Evolutionary conservation across 1,140 invertebrate species (phyloP), one percentile per base, ranked within the genome.

Genomic region (Planococcus citri): DNA sequence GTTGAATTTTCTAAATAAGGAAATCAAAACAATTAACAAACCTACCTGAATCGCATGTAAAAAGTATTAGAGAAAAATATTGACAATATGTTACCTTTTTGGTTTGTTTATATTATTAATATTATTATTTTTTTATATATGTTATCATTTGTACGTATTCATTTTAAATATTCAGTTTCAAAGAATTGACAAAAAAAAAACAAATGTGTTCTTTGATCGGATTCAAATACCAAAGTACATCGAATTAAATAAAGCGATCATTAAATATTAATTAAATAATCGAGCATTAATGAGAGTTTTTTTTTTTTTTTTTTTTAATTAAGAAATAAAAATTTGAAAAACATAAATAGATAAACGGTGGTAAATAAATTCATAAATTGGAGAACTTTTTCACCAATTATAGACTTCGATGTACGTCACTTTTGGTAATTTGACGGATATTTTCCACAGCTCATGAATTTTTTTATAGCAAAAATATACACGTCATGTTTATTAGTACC

Each of bases 71-170:
- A 37, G 33, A 51, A 51, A 20, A 9, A 17, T 51, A n/a, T 51
- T 51, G 41, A 51, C 41, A 51, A 51, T 51, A 51, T 51, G 41
- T 51, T 51, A 51, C 41, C 41, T 14, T 51, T 51, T 51, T 51
- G 10, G 41, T 51, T 51, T 14, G 33, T 37, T 37, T 37, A 14
- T n/a, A n/a, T n/a, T n/a, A n/a, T n/a, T n/a, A n/a, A n/a, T n/a
- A n/a, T n/a, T n/a, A n/a, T n/a, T n/a, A n/a, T n/a, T n/a, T 51
- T 51, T 51, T 51, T 51, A 9, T 51, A 17, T 51, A 51, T 51
- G 41, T 51, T 51, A 51, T 51, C 41, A 51, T 51, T 51, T 33
- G 3, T 33, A 33, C 29, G 12, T 33, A 33, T 33, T 33, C 29
- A 33, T 33, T 33, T 33, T 6, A 33, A 33, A 33, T 33, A 33